These are phyloP conservation scores for Macrochelys suwanniensis DNA, from an alignment of 2,797 vertebrate species.

Conservation along the genomic window DNA sequence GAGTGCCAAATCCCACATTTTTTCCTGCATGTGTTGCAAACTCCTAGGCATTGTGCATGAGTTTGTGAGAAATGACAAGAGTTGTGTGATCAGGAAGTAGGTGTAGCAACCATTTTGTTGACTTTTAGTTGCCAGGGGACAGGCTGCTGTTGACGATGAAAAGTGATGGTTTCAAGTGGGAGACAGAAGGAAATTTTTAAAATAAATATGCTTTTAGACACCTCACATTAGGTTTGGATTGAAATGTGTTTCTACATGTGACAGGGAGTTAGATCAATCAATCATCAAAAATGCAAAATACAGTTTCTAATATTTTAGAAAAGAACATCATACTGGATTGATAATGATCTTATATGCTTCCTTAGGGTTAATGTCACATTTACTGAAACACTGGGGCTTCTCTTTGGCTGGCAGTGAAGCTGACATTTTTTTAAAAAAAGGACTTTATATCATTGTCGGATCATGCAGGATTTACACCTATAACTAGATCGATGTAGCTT, in stretches of 20 bases:
- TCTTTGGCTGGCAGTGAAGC: neutral
- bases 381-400: neutral
- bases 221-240: neutral
- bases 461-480: conserved; percentile 24
- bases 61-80: neutral
- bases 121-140: neutral
- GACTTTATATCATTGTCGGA: neutral
- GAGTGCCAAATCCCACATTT: neutral
- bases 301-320: neutral
- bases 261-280: neutral
- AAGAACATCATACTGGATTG: neutral
- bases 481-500: conserved; percentile 39
- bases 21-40: neutral
- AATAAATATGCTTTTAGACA: neutral
- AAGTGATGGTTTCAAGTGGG: rapidly evolving
- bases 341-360: neutral
- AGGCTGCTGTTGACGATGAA: neutral
- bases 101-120: neutral
- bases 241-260: neutral
- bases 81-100: neutral
- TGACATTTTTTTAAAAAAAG: neutral
- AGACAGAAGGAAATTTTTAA: neutral
- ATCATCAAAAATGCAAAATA: neutral
- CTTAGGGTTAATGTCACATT: neutral
- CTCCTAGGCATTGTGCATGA: rapidly evolving